Evolutionary conservation across 2,888 invertebrate genomes (phyloP), one percentile per base, ranked within the genome.

Genomic region (Volucella inflata): DNA sequence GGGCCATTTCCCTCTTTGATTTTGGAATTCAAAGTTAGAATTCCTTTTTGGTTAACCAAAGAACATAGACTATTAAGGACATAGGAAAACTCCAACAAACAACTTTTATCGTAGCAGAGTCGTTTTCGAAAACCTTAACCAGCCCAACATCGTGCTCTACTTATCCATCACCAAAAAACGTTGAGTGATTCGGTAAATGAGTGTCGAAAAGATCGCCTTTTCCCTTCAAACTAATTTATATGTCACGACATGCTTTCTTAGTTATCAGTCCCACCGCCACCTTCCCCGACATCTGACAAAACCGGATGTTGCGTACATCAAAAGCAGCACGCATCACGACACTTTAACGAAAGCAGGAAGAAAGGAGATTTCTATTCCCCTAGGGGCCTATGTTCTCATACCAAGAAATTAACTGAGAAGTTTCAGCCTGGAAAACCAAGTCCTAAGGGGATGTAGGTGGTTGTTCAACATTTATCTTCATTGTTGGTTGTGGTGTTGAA

Each of bases 381-480:
- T 59, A 11, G 14, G 12, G 16, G 16, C 57, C 21, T 21, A 30
- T 30, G 30, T 30, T 6, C 6, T 6, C 30, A 30, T 59, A 14
- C 55, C 6, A 55, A 57, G 16, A 14, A 2, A 2, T 14, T 38
- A 30, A 59, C 0, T n/a, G 36, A 9, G 42, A n/a, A 14, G 38
- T n/a, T 8, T n/a, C 11, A 2, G 40, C 38, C 14, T n/a, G 14
- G 14, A 55, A 14, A 1, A 55, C 9, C 53, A 3, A 60, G 57
- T 6, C 14, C 16, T 16, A n/a, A 46, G 60, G 60, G 46, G 14
- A 11, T 46, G 46, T 42, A 16, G 14, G 60, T 44, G 14, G 60
- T 44, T 51, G 40, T 44, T 51, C 16, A 64, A 48, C 64, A 64
- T 48, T 46, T 60, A 60, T 60, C 60, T 60, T 46, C 60, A 44